These are phyloP conservation scores for Sebastes fasciatus DNA, from an alignment of 2,113 vertebrate species.

Conservation along the genomic window DNA sequence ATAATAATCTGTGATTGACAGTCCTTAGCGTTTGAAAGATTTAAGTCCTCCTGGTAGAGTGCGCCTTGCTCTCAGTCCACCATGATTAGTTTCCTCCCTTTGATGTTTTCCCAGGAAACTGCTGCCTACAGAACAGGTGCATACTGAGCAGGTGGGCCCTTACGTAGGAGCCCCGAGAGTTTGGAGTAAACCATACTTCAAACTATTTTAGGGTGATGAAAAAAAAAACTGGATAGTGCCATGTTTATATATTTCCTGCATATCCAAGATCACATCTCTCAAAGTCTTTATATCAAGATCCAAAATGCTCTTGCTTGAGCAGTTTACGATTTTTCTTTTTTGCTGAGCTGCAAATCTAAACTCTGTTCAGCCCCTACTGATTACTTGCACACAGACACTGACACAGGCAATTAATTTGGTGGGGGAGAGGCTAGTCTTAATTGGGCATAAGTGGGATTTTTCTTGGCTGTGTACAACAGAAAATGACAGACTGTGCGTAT, in stretches of 20 bases:
- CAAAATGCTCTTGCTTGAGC: constrained; percentile 21
- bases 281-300: constrained; percentile 9
- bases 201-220: constrained; percentile 31
- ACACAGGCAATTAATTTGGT: constrained; percentile 78
- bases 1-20: constrained; percentile 31
- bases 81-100: constrained; percentile 67
- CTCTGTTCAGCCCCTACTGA: constrained; percentile 68
- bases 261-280: constrained; percentile 20
- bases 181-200: constrained; percentile 24
- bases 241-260: constrained; percentile 18
- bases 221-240: constrained; percentile 4
- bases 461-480: constrained; percentile 73
- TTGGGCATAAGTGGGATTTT: constrained; percentile 81
- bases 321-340: constrained; percentile 39
- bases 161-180: constrained; percentile 47
- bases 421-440: constrained; percentile 78
- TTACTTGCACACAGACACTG: constrained; percentile 71
- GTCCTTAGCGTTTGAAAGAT: constrained; percentile 44
- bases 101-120: constrained; percentile 65
- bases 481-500: constrained; percentile 78
- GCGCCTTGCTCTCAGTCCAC: constrained; percentile 50
- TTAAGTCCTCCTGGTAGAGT: constrained; percentile 38
- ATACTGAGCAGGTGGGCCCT: constrained; percentile 68
- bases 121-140: constrained; percentile 70
- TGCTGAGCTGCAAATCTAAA: constrained; percentile 69